phyloP scores from a whole-genome alignment of 2,888 invertebrate genomes.

The Gastrophysa polygoni region DNA sequence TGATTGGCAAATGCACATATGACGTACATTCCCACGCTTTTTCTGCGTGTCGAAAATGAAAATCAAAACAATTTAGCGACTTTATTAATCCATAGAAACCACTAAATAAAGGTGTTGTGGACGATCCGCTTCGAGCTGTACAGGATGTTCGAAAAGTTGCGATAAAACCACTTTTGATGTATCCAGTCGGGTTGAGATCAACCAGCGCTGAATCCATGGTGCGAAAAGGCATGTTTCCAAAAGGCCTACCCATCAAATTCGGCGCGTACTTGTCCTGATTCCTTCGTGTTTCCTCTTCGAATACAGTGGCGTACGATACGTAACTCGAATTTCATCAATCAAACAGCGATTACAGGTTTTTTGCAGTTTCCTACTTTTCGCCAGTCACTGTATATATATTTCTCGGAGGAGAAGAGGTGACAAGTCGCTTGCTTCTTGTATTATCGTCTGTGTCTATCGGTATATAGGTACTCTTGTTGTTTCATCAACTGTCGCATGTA shows the following conservation, averaged over 20 bases:
- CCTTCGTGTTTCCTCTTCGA: too few species aligned
- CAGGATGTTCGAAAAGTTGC: conserved; percentile 27
- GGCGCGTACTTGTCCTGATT: conserved; percentile 43
- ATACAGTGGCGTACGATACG: too few species aligned
- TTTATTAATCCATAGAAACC: neutral
- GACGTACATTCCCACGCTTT: too few species aligned
- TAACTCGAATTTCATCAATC: too few species aligned
- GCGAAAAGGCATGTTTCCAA: conserved; percentile 58
- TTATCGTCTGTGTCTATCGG: conserved; percentile 20
- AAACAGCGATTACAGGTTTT: neutral
- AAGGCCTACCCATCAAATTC: conserved; percentile 55
- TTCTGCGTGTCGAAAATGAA: too few species aligned
- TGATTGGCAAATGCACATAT: too few species aligned
- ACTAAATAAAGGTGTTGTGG: neutral
- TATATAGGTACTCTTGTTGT: conserved; percentile 18
- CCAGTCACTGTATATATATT: too few species aligned
- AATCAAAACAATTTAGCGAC: too few species aligned
- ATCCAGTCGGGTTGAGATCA: conserved; percentile 49
- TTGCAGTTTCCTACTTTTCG: neutral
- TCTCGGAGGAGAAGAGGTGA: conserved; percentile 13
- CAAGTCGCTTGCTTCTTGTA: conserved; percentile 52
- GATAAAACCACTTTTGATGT: conserved; percentile 41
- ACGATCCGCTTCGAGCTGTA: neutral
- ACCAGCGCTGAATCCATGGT: conserved; percentile 57
- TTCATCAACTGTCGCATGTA: conserved; percentile 6